These are phyloP conservation scores for Ploceus nigricollis DNA, from an alignment of 2,113 vertebrate species.

Conservation along the genomic window DNA sequence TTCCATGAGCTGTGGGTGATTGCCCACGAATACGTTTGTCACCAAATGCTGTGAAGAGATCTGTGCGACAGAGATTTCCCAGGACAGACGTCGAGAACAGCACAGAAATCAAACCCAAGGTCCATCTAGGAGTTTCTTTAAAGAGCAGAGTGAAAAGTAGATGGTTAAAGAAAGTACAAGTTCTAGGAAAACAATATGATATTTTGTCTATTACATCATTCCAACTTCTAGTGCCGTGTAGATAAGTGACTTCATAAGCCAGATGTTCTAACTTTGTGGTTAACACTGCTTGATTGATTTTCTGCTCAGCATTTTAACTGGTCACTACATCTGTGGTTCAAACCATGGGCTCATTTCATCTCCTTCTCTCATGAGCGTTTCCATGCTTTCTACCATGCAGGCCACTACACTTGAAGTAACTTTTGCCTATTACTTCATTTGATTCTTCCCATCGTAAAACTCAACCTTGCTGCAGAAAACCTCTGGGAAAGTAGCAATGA, in stretches of 20 bases:
- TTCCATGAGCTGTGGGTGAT: neutral
- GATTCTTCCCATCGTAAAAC: neutral
- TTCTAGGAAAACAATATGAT: neutral
- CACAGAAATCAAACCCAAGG: neutral
- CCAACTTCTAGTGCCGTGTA: neutral
- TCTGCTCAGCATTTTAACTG: neutral
- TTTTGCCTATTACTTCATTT: constrained; percentile 25
- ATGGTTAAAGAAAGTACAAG: neutral
- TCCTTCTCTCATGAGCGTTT: neutral
- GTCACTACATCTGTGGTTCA: constrained; percentile 22
- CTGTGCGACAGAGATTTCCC: neutral
- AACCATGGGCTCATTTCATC: neutral
- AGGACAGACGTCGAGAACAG: neutral
- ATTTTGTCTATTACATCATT: constrained; percentile 15
- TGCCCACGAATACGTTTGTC: neutral
- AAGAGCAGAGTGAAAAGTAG: neutral
- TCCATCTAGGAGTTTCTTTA: neutral
- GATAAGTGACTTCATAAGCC: constrained; percentile 30
- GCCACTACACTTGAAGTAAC: constrained; percentile 11
- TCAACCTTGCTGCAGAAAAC: neutral
- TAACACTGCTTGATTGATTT: constrained; percentile 20
- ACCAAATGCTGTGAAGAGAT: neutral
- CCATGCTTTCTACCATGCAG: neutral
- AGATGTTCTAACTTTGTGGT: constrained; percentile 31
- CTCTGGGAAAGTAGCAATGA: neutral